phyloP scores from a whole-genome alignment of 1,140 invertebrate species.

The Spodoptera frugiperda region DNA sequence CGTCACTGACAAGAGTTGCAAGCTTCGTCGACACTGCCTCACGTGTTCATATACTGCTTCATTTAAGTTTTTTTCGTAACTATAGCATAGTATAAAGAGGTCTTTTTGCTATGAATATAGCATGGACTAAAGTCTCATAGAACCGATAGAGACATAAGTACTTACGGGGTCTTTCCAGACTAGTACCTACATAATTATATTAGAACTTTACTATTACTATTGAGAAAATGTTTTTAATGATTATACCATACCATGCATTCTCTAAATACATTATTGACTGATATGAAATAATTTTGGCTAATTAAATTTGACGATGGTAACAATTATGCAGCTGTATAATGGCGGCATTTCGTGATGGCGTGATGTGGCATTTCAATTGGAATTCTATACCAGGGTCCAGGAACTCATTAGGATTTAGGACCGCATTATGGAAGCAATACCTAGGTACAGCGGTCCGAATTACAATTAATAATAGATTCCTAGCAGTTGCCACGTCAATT shows the following conservation, averaged over 20 bases:
- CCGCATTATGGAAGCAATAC: background rate
- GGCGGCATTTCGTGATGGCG: background rate
- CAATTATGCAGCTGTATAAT: background rate
- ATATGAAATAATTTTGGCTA: background rate
- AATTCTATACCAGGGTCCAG: slow-evolving; percentile 18
- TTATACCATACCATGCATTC: no score
- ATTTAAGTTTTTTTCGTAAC: slow-evolving; percentile 10
- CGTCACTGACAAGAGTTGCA: slow-evolving; percentile 70
- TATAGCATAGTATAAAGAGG: background rate
- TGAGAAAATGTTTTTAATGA: no score
- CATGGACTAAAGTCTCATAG: no score
- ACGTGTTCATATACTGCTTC: background rate
- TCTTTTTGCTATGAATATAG: no score
- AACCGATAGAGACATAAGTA: no score
- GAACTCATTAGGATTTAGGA: slow-evolving; percentile 16
- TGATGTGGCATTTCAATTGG: background rate
- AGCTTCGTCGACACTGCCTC: slow-evolving; percentile 45
- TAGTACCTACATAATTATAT: no score
- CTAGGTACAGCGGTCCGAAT: background rate
- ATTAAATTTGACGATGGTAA: background rate
- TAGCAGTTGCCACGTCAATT: background rate
- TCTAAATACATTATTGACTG: background rate
- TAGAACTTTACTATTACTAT: background rate
- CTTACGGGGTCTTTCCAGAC: background rate
- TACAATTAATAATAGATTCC: slow-evolving; percentile 7